phyloP scores from a whole-genome alignment of 2,113 vertebrate genomes.

The Nibea albiflora region DNA sequence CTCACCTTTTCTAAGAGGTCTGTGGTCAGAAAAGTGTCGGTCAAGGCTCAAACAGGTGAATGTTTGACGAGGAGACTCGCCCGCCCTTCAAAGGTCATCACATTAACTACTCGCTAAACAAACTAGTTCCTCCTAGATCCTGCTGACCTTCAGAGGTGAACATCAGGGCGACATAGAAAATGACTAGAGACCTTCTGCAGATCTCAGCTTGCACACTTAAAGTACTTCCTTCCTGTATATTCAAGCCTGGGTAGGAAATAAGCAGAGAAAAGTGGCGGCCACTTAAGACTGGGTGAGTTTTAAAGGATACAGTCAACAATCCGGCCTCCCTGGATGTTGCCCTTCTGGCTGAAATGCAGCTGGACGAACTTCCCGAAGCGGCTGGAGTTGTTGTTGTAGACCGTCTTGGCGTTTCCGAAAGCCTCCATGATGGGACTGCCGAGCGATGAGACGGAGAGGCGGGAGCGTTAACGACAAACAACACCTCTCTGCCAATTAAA shows the following conservation, averaged over 20 bases:
- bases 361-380: conserved; percentile 98
- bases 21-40: conserved; percentile 55
- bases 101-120: neutral
- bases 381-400: conserved; percentile 99
- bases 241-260: neutral
- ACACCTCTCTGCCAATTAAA: neutral
- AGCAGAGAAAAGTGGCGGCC: neutral
- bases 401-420: conserved; percentile 96
- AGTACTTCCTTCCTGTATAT: conserved; percentile 7
- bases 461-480: neutral
- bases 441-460: neutral
- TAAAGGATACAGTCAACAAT: conserved; percentile 98
- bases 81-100: too few species aligned
- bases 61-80: too few species aligned
- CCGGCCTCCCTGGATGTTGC: conserved; percentile 97
- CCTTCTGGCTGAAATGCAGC: conserved; percentile 94
- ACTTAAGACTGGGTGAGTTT: accelerated
- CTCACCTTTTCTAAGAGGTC: conserved; percentile 82
- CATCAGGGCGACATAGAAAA: too few species aligned
- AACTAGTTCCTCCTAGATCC: neutral
- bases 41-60: conserved; percentile 60
- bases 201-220: neutral
- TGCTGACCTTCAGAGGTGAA: neutral
- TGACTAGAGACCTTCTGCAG: too few species aligned
- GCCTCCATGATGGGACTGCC: conserved; percentile 98